These are phyloP conservation scores for Lagopus leucura DNA, from an alignment of 2,113 vertebrate species.

Conservation along the genomic window DNA sequence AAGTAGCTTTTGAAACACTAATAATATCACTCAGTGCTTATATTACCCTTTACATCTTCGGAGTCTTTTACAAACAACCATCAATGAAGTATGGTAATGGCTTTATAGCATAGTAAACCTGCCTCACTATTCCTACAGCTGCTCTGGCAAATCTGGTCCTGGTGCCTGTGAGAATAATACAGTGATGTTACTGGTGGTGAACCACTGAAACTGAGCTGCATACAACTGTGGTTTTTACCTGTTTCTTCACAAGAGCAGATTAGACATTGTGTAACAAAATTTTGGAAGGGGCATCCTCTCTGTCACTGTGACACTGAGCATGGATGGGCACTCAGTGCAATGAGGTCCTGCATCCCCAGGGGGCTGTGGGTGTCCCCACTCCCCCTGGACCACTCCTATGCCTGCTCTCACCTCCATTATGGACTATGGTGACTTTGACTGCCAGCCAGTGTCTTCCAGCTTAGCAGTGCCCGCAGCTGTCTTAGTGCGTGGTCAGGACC, in stretches of 20 bases:
- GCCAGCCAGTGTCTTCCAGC: neutral
- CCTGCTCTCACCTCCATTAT: neutral
- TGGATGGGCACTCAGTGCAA: rapidly evolving
- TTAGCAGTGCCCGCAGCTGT: neutral
- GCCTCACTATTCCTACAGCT: neutral
- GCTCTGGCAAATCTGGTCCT: neutral
- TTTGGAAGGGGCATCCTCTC: neutral
- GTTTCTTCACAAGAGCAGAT: neutral
- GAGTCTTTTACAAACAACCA: neutral
- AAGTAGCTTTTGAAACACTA: constrained; percentile 50
- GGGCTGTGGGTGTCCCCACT: too few species aligned
- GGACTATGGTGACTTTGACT: neutral
- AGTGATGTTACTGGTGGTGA: neutral
- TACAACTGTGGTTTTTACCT: neutral
- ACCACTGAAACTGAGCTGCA: neutral
- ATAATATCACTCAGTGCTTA: constrained; percentile 53
- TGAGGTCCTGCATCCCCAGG: rapidly evolving
- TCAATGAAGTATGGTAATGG: neutral
- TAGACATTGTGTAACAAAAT: neutral
- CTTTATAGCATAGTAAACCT: neutral
- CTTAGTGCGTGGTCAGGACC: neutral
- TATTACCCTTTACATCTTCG: constrained; percentile 35
- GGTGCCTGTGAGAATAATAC: neutral
- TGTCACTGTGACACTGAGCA: neutral
- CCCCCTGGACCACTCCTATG: neutral